Percentiles rank a stretch among this genome's conserved stretches.
These are phyloP conservation scores for Caenorhabditis virilis DNA, from an alignment of 2,888 invertebrate genomes.

Conservation along the genomic window DNA sequence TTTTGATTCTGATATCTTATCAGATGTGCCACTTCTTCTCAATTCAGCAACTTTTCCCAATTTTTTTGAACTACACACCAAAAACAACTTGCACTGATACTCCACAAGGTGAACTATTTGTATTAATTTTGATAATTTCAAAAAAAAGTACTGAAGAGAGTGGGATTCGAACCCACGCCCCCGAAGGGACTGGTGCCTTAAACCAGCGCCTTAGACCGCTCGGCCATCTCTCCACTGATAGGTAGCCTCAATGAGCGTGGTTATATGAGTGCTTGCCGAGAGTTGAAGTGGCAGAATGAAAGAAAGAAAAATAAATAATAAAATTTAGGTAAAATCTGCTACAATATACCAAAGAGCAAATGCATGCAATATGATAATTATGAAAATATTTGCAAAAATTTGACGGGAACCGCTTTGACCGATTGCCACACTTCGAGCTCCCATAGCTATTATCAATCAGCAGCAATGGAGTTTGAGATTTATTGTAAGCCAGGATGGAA, in stretches of 20 bases:
- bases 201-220: constrained; percentile 88
- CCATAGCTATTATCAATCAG: constrained; percentile 39
- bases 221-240: constrained; percentile 74
- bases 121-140: background rate
- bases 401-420: constrained; percentile 19
- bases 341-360: constrained; percentile 44
- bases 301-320: too few relatives aligned
- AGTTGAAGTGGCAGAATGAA: too few relatives aligned
- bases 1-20: constrained; percentile 45
- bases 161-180: constrained; percentile 84
- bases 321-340: constrained; percentile 42
- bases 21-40: constrained; percentile 56
- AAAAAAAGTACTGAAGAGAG: constrained; percentile 4
- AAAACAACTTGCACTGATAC: constrained; percentile 41
- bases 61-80: constrained; percentile 55
- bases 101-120: constrained; percentile 7
- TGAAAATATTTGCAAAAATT: constrained; percentile 33
- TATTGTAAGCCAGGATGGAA: constrained; percentile 45
- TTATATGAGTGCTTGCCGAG: too few relatives aligned
- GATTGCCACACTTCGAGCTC: constrained; percentile 39
- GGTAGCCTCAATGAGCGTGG: background rate
- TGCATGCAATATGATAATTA: constrained; percentile 40
- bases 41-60: constrained; percentile 53
- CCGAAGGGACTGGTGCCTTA: constrained; percentile 83
- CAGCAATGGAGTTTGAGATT: constrained; percentile 49